Evolutionary conservation across 2,113 vertebrate species (phyloP).

Genomic region (Erinaceus europaeus): DNA sequence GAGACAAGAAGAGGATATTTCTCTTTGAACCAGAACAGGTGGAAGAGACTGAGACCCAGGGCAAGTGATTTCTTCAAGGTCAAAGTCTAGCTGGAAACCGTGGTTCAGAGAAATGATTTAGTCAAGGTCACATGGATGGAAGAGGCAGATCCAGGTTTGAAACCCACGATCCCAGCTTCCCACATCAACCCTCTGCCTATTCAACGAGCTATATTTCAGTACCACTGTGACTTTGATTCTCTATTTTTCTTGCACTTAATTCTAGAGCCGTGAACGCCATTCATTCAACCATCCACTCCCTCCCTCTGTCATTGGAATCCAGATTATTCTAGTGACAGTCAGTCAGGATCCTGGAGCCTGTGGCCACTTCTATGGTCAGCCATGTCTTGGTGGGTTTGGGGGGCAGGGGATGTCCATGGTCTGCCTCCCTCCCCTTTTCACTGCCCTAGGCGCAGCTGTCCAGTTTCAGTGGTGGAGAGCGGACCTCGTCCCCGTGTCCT

Average conservation of each 20-base stretch:
- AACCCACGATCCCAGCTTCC: neutral
- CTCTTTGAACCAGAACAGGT: neutral
- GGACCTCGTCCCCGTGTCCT: slow-evolving; percentile 15
- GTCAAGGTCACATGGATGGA: slow-evolving; percentile 14
- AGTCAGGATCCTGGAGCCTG: neutral
- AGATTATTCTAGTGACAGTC: neutral
- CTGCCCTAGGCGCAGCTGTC: slow-evolving; percentile 26
- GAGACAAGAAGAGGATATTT: neutral
- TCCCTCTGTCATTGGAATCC: neutral
- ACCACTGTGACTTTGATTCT: neutral
- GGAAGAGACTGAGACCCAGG: slow-evolving; percentile 23
- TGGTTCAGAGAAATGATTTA: slow-evolving; percentile 12
- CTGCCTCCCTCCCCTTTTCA: neutral
- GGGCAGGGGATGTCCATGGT: neutral
- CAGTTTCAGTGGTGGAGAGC: neutral
- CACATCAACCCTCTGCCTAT: neutral
- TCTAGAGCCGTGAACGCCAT: neutral
- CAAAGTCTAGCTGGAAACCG: slow-evolving; percentile 23
- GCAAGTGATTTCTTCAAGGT: slow-evolving; percentile 36
- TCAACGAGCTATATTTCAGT: neutral
- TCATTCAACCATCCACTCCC: neutral
- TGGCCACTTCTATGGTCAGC: too few species aligned
- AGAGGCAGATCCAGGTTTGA: neutral
- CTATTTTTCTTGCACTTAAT: neutral
- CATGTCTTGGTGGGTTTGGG: neutral